phyloP scores from a whole-genome alignment of 2,113 vertebrate genomes.

The Anser cygnoides region DNA sequence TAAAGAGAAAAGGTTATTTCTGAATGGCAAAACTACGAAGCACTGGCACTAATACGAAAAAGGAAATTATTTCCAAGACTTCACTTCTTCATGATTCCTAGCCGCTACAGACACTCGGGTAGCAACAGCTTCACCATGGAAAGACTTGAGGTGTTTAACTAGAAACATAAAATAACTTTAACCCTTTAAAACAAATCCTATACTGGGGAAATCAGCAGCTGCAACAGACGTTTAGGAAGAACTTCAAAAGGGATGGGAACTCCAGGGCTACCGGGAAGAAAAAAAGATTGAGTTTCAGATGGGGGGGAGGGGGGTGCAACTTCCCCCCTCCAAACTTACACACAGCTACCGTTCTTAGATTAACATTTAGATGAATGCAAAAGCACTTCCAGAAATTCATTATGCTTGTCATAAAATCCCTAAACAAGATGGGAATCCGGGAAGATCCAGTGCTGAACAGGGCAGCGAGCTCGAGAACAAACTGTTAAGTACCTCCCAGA shows the following conservation, averaged over 20 bases:
- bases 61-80: accelerated
- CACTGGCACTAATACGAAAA: background rate
- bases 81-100: background rate
- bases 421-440: background rate
- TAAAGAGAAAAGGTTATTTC: conserved; percentile 8
- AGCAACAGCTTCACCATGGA: background rate
- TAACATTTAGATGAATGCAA: background rate
- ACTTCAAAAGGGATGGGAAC: background rate
- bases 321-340: background rate
- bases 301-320: accelerated
- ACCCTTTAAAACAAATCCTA: background rate
- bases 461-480: background rate
- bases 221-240: background rate
- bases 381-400: background rate
- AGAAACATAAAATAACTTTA: background rate
- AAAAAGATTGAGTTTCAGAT: accelerated
- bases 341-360: background rate
- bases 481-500: background rate
- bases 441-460: background rate
- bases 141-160: background rate
- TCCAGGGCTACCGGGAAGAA: background rate
- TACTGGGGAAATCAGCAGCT: background rate
- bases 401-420: background rate
- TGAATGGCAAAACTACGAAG: background rate
- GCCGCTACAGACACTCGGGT: background rate